Base-by-base conservation (phyloP, 1,140 invertebrate genomes). In the Platorchestia sp. region DNA sequence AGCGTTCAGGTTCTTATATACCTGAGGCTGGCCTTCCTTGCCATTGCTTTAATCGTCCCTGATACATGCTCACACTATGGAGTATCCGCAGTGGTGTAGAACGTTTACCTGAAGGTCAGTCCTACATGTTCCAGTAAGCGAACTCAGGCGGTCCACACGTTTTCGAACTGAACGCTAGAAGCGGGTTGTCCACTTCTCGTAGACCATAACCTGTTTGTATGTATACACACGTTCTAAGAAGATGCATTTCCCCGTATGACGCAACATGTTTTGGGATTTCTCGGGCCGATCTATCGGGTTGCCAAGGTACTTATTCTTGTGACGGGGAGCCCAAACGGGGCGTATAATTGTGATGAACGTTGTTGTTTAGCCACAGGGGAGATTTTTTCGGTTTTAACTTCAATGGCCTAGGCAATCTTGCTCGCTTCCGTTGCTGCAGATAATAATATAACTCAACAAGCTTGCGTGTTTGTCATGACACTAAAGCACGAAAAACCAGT, bases 91-190 rank as follows among this genome's bases (percentile, higher is more conserved):
- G 59, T 27, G 27, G 27, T 89, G 41, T 22, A 89, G 87, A 89
- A 89, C 87, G 87, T 89, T 89, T 89, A 16, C 41, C 41, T 44
- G 87, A 89, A 89, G 87, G 87, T 89, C 87, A 89, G 59, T 75
- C 59, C 59, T 75, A 75, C 27, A 36, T 36, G 59, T 75, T 75
- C 59, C 59, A 75, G 59, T 75, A 27, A 75, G 59, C 36, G 87
- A 89, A 42, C 87, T 42, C 87, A 75, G 36, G 59, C 27, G 7
- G 59, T 10, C 59, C 59, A 36, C 36, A 75, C 59, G 59, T 75
- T 75, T 75, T 75, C 59, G 59, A 75, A 75, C 59, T 75, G 59
- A 75, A 75, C 59, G 27, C 59, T 36, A 75, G n/a, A n/a, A 36
- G 59, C 27, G 27, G 59, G 59, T 27, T 19, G 27, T 10, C 1